phyloP scores from a whole-genome alignment of 2,797 vertebrate genomes.

The Sardinella longiceps region DNA sequence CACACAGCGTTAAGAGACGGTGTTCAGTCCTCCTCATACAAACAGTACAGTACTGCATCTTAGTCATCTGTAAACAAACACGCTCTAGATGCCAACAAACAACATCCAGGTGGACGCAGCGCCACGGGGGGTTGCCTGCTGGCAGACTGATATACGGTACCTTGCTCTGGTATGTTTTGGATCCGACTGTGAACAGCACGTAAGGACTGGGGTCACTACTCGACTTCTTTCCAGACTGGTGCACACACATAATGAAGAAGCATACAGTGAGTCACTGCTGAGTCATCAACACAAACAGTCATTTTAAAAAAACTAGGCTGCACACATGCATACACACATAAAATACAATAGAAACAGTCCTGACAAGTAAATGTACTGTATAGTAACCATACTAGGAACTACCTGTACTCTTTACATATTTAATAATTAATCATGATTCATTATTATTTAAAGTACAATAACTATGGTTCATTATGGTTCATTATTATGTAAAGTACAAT shows the following conservation, averaged over 20 bases:
- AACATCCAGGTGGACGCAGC: not conserved
- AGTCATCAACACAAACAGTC: not conserved
- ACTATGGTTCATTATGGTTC: too few relatives aligned
- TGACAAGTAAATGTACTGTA: not conserved
- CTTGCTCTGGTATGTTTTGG: constrained; percentile 91
- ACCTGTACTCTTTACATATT: too few relatives aligned
- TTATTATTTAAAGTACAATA: too few relatives aligned
- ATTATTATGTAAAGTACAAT: too few relatives aligned
- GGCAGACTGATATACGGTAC: constrained; percentile 70
- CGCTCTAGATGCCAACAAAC: not conserved
- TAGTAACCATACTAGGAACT: too few relatives aligned
- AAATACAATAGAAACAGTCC: not conserved
- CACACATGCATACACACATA: constrained; percentile 28
- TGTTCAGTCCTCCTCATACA: too few relatives aligned
- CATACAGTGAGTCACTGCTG: constrained; percentile 37
- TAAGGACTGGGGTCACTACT: constrained; percentile 91
- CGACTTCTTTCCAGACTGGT: constrained; percentile 90
- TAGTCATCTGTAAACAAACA: not conserved
- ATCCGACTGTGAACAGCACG: constrained; percentile 88
- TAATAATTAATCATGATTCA: too few relatives aligned
- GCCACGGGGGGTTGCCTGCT: not conserved
- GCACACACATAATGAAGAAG: constrained; percentile 29
- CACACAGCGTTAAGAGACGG: not conserved
- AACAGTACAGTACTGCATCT: not conserved
- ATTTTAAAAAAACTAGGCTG: not conserved